Evolutionary conservation across 2,888 invertebrate species (phyloP), one percentile per base, ranked within the genome.

Genomic region (Chydorus sphaericus): DNA sequence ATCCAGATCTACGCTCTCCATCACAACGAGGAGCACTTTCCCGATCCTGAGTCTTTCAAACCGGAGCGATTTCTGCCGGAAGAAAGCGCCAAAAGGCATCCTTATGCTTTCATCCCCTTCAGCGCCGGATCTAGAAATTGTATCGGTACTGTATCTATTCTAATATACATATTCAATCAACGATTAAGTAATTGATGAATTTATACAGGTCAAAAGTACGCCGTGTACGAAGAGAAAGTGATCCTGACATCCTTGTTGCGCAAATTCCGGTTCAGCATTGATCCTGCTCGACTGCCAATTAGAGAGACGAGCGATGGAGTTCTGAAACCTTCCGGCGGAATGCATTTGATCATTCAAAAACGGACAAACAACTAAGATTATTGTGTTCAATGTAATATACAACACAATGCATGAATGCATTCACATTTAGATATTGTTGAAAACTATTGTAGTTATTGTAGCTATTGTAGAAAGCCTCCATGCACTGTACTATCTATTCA

Each of bases 1-100:
- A 77, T 87, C 14, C 52, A 33, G 10, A 36, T 68, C 1, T 70
- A 68, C 49, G 61, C 67, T 2, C 64, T 73, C 14, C 76, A 77
- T 59, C 67, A 71, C 16, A 72, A 76, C 62, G 66, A 69, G 0
- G 65, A 69, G n/a, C 64, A 69, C 59, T 77, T 72, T 61, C 69
- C 74, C 0, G 69, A 76, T 10, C 76, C 77, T 1, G 69, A 74
- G 5, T 62, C 58, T 7, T 77, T 72, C 63, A 68, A 70, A 54
- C 77, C 77, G 1, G 75, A 76, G 59, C 66, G 77, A 36, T 77
- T 77, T 62, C 36, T 23, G 16, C 66, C 66, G 5, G 62, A 63
- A 1, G 65, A 63, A 6, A 62, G 62, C 16, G 18, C 18, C 1
- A 20, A 26, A 20, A 62, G 70, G 29, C 72, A 74, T 26, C 65